phyloP scores from a whole-genome alignment of 2,113 vertebrate genomes.

The Python bivittatus region DNA sequence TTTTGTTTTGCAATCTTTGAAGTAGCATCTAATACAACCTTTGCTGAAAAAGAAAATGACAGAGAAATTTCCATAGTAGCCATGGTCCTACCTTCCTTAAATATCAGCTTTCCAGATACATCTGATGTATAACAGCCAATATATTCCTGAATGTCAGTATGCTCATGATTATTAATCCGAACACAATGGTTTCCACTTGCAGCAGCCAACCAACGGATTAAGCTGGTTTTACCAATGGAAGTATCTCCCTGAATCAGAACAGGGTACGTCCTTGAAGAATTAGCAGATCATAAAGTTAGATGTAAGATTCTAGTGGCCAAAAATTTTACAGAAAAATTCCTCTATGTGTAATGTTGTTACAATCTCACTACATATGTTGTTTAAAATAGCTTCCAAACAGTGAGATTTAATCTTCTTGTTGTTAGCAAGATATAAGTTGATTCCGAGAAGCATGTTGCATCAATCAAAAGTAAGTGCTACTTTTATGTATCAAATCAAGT shows the following conservation, averaged over 20 bases:
- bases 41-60: not conserved
- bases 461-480: not conserved
- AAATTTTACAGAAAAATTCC: too few relatives aligned
- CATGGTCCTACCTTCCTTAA: constrained; percentile 78
- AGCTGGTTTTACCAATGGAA: constrained; percentile 96
- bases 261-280: constrained; percentile 83
- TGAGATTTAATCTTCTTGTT: not conserved
- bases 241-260: constrained; percentile 96
- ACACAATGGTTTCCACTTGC: constrained; percentile 94
- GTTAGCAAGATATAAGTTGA: not conserved
- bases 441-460: not conserved
- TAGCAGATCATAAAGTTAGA: not conserved
- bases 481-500: not conserved
- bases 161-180: constrained; percentile 97
- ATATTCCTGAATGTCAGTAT: constrained; percentile 98
- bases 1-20: not conserved
- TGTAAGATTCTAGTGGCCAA: not conserved
- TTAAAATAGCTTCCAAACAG: not conserved
- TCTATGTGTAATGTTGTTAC: not conserved
- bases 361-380: not conserved
- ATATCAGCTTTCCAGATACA: constrained; percentile 86
- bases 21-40: not conserved
- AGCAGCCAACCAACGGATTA: constrained; percentile 89
- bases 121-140: constrained; percentile 95
- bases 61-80: not conserved